Evolutionary conservation across 1,140 invertebrate species (phyloP).

Genomic region (Pollicipes pollicipes): DNA sequence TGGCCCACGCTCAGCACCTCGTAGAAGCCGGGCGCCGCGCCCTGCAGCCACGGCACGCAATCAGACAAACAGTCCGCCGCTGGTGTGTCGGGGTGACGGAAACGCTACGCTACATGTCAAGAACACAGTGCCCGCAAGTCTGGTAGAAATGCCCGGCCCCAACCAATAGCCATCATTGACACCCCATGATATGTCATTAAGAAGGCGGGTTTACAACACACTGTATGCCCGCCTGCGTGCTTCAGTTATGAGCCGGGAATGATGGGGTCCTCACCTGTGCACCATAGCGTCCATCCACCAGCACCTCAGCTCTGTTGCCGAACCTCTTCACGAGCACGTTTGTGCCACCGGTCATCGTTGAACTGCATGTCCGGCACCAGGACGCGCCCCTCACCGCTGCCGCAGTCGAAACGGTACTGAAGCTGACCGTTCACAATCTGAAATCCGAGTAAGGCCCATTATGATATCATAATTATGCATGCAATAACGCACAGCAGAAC

Average conservation of each 20-base stretch:
- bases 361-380: conserved; percentile 51
- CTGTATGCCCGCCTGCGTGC: too few relatives aligned
- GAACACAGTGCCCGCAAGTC: background rate
- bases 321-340: conserved; percentile 59
- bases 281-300: conserved; percentile 54
- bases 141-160: background rate
- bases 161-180: background rate
- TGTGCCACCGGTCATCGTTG: conserved; percentile 80
- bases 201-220: background rate
- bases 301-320: conserved; percentile 52
- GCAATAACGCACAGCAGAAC: too few relatives aligned
- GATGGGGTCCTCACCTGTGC: conserved; percentile 31
- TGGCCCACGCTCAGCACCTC: conserved; percentile 69
- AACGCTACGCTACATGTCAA: background rate
- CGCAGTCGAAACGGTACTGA: conserved; percentile 77
- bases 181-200: background rate
- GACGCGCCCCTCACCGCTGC: conserved; percentile 70
- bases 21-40: conserved; percentile 58
- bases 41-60: background rate
- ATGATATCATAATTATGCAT: conserved; percentile 51
- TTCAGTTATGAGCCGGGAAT: too few relatives aligned
- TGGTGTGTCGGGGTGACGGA: background rate
- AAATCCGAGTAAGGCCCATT: conserved; percentile 35
- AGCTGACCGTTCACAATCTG: conserved; percentile 51
- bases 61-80: background rate